These are phyloP conservation scores for Asarcornis scutulata DNA, from an alignment of 2,113 vertebrate species.

Conservation along the genomic window DNA sequence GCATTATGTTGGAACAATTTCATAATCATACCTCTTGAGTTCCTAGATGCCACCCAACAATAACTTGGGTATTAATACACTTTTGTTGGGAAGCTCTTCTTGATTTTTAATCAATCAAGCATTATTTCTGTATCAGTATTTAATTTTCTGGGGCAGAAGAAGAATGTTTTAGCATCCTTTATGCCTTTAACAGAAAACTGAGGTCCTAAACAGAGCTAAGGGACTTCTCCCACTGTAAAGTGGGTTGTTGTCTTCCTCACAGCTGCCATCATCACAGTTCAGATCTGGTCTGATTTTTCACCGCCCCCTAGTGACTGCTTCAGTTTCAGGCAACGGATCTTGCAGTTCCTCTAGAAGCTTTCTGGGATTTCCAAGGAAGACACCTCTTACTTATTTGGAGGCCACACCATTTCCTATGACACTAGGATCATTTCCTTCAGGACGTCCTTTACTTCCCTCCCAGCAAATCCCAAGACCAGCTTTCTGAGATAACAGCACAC, in stretches of 20 bases:
- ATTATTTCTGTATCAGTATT: neutral
- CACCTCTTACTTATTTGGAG: neutral
- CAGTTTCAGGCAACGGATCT: neutral
- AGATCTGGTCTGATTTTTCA: neutral
- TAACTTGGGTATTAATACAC: neutral
- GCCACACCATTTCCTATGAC: neutral
- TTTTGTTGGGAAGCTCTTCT: neutral
- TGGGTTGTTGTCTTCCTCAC: neutral
- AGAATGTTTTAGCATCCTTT: neutral
- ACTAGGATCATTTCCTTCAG: neutral
- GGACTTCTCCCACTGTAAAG: neutral
- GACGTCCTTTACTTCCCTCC: neutral
- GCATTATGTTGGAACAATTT: neutral
- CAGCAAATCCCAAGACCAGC: neutral
- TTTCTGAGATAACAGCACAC: neutral
- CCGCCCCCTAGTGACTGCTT: neutral
- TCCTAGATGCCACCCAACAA: neutral
- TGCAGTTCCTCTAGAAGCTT: neutral
- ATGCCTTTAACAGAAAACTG: neutral
- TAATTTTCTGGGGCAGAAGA: neutral
- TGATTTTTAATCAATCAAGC: neutral
- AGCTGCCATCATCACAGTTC: fast-evolving
- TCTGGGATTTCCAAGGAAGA: neutral
- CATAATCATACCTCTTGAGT: neutral
- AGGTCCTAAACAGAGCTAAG: neutral